Evolutionary conservation across 37 sponge, comb jelly and placozoan species (phyloP).

Genomic region (Theonella swinhoei): DNA sequence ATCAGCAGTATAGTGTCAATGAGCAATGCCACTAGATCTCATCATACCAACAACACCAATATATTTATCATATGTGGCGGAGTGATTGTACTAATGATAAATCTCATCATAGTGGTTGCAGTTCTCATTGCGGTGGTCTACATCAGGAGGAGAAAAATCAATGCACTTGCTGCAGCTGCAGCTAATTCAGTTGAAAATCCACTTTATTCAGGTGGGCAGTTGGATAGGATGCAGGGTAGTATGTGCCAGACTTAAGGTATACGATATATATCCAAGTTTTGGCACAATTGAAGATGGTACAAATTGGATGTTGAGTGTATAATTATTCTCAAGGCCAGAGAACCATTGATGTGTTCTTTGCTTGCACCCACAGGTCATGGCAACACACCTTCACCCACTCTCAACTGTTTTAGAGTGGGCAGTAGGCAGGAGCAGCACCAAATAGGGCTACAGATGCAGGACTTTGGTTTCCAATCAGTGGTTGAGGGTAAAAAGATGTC

Average conservation of each 20-base stretch:
- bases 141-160: neutral
- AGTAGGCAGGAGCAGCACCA: neutral
- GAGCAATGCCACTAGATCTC: neutral
- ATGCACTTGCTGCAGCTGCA: neutral
- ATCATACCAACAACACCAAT: neutral
- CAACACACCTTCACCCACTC: neutral
- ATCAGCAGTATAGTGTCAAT: neutral
- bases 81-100: neutral
- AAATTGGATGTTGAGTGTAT: neutral
- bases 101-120: neutral
- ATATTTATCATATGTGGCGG: neutral
- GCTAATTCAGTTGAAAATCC: conserved; percentile 16
- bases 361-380: neutral
- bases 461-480: neutral
- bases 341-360: too few relatives aligned
- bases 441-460: neutral
- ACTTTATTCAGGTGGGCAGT: neutral
- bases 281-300: neutral
- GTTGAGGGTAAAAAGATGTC: neutral
- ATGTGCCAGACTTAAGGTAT: too few relatives aligned
- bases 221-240: too few relatives aligned
- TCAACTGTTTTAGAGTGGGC: neutral
- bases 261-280: neutral
- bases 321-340: neutral
- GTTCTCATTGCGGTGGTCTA: conserved; percentile 3